Evolutionary conservation across 1,140 invertebrate species (phyloP), one percentile per base, ranked within the genome.

Genomic region (Augochlora pura): DNA sequence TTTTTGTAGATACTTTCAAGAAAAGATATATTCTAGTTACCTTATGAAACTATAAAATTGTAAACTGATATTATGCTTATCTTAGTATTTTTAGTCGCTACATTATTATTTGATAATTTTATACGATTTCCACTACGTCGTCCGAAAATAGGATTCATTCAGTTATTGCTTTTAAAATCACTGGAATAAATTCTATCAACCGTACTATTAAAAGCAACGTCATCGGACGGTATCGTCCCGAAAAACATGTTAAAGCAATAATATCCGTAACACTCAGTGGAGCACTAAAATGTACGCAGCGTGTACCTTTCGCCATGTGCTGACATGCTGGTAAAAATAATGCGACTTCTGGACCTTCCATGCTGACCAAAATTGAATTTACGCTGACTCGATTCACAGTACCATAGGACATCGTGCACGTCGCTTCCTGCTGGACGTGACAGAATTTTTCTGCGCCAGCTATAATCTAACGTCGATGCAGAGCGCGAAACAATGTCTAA

Each of bases 381-480:
- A 77, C 67, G 38, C 16, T 65, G 70, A 49, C 42, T 32, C 66
- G 68, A 70, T 66, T 75, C 76, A 57, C 46, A n/a, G 57, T 12
- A 54, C n/a, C 68, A 59, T 62, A 57, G 54, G 23, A 59, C 46
- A 23, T 7, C 39, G 62, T 54, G 64, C 71, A 66, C 66, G 52
- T 39, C 38, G 39, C 54, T 38, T 25, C 81, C 54, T 76, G 46
- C 54, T 79, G 76, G 63, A 80, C 81, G 80, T 75, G 83, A 83
- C 83, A 75, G 76, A 75, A 62, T 83, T 63, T 52, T 80, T 68
- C 46, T 68, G 59, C 75, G 52, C 42, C 54, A 67, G 66, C 54
- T 83, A 75, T 84, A 83, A 84, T 84, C 76, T 84, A 62, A 54
- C 81, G 75, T 84, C 76, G 81, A 84, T 71, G 80, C 80, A 82